Conservation (phyloP, 2,797 vertebrate genomes). For the Gobionotothen gibberifrons region DNA sequence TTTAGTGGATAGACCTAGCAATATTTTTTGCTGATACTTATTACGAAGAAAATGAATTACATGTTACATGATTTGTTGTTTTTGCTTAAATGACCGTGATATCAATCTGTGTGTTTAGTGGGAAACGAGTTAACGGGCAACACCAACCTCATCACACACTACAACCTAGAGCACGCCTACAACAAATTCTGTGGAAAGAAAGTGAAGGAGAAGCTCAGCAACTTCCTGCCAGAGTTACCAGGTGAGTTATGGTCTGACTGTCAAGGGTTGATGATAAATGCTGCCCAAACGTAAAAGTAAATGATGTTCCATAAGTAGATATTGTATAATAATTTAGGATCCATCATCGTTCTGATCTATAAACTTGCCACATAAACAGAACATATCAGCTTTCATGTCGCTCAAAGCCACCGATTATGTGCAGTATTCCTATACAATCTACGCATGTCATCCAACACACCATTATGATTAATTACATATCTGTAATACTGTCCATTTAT, state of each 20-base stretch:
- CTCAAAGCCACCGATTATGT: too few relatives aligned
- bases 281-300: background rate
- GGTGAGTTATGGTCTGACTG: slow-evolving; percentile 72
- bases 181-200: slow-evolving; percentile 99
- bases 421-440: too few relatives aligned
- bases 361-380: too few relatives aligned
- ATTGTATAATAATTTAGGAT: background rate
- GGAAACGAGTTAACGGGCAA: slow-evolving; percentile 95
- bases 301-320: background rate
- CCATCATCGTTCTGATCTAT: too few relatives aligned
- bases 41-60: background rate
- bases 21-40: too few relatives aligned
- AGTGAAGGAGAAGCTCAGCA: slow-evolving; percentile 98
- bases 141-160: slow-evolving; percentile 97
- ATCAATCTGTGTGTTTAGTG: slow-evolving; percentile 78
- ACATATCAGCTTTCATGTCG: too few relatives aligned
- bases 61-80: background rate
- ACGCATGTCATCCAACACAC: too few relatives aligned
- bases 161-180: slow-evolving; percentile 96
- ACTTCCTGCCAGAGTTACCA: slow-evolving; percentile 96
- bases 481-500: too few relatives aligned
- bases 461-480: too few relatives aligned
- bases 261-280: background rate
- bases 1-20: background rate
- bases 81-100: background rate